Evolutionary conservation across 2,797 vertebrate genomes (phyloP), one percentile per base, ranked within the genome.

Genomic region (Eutrigla gurnardus): DNA sequence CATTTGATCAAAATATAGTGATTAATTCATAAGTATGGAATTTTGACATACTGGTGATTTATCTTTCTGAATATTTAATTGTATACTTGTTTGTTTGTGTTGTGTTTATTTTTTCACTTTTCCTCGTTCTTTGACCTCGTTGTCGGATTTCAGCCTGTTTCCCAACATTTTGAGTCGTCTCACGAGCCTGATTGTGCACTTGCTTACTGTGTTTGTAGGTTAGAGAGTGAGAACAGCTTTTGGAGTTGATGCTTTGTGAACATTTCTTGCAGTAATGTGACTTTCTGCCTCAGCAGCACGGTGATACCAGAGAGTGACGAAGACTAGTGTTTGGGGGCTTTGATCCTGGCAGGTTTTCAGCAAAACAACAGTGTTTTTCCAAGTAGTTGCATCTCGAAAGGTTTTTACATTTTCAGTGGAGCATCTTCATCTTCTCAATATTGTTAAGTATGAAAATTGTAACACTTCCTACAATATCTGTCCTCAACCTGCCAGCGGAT

Each of bases 341-440:
- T 81, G 65, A 82, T 73, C 73, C 59, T 71, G 69, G 68, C 80
- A 78, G 50, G 18, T 80, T 78, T 74, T 76, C 66, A 86, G 53
- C 70, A 71, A 53, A 80, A 60, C 46, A 68, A 58, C 67, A 68
- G 46, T 57, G 46, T 68, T 79, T 55, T 60, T 64, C 45, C 50
- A 52, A 65, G 64, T 55, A 47, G 59, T 60, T 60, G 55, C 53
- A 53, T 70, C 70, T 86, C 57, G 3, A 43, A 33, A 35, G 76
- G 42, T 62, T 45, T 49, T 46, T 55, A 60, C 50, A 43, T 70
- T 85, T 77, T 64, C 62, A 18, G 18, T 74, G 39, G 43, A 36
- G 47, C 64, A 77, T 50, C 45, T 75, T 73, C 66, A 58, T 65
- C 52, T 80, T 46, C 60, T 46, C 57, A 63, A 81, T 33, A 35